Conservation (phyloP, 1,140 invertebrate species). For the Platorchestia sp. region DNA sequence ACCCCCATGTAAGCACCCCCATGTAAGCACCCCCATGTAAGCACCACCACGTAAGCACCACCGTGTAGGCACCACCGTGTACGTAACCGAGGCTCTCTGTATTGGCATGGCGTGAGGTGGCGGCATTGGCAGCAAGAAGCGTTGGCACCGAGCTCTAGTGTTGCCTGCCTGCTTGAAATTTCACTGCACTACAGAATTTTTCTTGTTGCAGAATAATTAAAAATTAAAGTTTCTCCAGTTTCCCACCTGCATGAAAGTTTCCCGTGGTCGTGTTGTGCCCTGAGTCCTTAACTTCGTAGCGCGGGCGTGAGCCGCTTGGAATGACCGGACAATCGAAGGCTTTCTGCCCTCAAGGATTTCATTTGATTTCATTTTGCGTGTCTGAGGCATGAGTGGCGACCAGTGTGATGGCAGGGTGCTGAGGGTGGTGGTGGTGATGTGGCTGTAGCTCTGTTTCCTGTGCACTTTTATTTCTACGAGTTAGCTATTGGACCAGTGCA, state of each 20-base stretch:
- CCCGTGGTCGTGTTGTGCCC: neutral
- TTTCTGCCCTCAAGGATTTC: neutral
- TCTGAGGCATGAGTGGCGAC: neutral
- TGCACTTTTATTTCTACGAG: neutral
- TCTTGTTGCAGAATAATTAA: neutral
- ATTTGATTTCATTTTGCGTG: neutral
- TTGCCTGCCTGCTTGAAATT: neutral
- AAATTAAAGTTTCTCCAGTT: neutral
- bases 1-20: no score
- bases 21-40: no score
- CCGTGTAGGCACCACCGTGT: no score
- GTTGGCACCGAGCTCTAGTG: neutral
- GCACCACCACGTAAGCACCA: no score
- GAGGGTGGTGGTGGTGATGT: slow-evolving; percentile 6
- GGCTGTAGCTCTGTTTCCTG: neutral
- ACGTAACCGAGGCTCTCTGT: neutral
- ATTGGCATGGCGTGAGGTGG: neutral
- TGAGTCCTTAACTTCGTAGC: neutral
- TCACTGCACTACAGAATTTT: neutral
- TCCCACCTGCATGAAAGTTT: neutral
- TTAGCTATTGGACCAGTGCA: neutral
- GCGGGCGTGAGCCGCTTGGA: no score
- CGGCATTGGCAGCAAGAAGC: slow-evolving; percentile 19
- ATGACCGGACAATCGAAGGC: neutral
- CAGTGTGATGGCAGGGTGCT: slow-evolving; percentile 9